These are phyloP conservation scores for Drosophila pachea DNA, from an alignment of 1,140 invertebrate genomes.

Conservation along the genomic window DNA sequence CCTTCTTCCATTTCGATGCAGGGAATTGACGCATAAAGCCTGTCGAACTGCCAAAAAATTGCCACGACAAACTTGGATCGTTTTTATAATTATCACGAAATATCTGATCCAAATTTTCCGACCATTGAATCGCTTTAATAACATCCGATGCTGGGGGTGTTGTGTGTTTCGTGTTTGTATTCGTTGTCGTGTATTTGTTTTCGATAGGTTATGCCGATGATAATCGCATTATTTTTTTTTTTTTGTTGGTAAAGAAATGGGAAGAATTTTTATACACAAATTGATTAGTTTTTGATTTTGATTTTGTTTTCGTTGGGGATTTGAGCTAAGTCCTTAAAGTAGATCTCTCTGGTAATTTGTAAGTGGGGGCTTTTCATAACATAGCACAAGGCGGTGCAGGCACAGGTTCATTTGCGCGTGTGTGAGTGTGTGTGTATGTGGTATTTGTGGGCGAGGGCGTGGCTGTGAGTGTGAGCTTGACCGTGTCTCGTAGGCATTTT, in stretches of 20 bases:
- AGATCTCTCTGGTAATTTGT: conserved; percentile 5
- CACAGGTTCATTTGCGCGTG: conserved; percentile 13
- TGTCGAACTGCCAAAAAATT: conserved; percentile 97
- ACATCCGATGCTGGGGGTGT: conserved; percentile 82
- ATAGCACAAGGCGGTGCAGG: conserved; percentile 50
- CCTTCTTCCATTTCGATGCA: conserved; percentile 86
- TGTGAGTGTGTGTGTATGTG: conserved; percentile 16
- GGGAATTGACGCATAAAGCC: conserved; percentile 98
- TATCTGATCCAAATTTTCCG: conserved; percentile 90
- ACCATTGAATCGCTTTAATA: conserved; percentile 87
- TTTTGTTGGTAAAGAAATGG: conserved; percentile 48
- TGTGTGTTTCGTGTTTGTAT: conserved; percentile 42
- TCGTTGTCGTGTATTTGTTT: conserved; percentile 80
- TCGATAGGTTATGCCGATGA: conserved; percentile 56
- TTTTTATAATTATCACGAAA: conserved; percentile 93
- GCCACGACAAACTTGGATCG: conserved; percentile 95
- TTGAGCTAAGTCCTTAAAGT: conserved; percentile 12
- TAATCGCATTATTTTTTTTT: conserved; percentile 12
- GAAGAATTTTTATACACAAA: conserved; percentile 61
- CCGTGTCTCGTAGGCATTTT: conserved; percentile 18
- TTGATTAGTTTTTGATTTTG: conserved; percentile 49
- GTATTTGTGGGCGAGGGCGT: conserved; percentile 6
- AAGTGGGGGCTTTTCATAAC: conserved; percentile 12
- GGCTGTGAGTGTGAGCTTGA: conserved; percentile 11
- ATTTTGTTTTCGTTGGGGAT: conserved; percentile 11